Evolutionary conservation across 2,113 vertebrate species (phyloP).

Genomic region (Nothoprocta pentlandii): DNA sequence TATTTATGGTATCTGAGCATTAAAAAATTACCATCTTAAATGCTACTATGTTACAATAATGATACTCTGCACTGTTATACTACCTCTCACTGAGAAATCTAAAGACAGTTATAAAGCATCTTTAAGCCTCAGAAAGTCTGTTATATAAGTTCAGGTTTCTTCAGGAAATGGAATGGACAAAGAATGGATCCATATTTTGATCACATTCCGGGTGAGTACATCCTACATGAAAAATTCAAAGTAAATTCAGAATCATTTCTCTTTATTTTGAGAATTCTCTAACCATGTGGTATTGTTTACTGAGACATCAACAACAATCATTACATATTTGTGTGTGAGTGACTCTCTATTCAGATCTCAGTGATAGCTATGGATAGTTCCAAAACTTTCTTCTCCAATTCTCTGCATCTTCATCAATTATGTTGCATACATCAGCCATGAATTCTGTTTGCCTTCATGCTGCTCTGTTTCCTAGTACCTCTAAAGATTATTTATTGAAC

Average conservation of each 20-base stretch:
- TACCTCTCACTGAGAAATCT: neutral
- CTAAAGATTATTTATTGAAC: neutral
- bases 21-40: neutral
- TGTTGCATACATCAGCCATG: neutral
- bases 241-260: neutral
- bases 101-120: neutral
- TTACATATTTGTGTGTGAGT: neutral
- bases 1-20: neutral
- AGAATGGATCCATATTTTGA: neutral
- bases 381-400: neutral
- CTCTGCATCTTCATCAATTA: no score
- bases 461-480: neutral
- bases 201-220: neutral
- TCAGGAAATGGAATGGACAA: neutral
- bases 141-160: neutral
- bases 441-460: neutral
- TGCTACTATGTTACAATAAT: neutral
- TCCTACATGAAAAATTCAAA: neutral
- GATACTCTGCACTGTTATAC: neutral
- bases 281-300: neutral
- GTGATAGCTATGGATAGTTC: neutral
- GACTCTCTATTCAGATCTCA: neutral
- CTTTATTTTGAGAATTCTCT: neutral
- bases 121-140: neutral
- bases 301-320: neutral